phyloP scores from a whole-genome alignment of 2,113 vertebrate genomes.

The Quiscalus mexicanus region DNA sequence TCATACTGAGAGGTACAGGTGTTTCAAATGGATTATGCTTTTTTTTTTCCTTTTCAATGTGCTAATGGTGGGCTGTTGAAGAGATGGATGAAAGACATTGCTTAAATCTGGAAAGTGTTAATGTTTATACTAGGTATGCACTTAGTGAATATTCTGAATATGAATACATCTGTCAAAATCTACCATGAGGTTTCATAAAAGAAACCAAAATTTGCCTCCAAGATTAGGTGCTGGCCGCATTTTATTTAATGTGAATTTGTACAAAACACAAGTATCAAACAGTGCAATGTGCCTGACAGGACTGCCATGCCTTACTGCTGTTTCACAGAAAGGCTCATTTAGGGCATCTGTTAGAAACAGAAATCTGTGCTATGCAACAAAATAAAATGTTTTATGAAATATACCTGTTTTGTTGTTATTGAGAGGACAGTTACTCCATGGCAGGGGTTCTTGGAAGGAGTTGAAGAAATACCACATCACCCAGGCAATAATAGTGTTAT shows the following conservation, averaged over 20 bases:
- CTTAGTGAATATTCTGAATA: neutral
- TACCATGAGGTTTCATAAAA: neutral
- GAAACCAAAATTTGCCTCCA: neutral
- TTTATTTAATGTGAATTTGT: neutral
- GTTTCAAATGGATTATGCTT: neutral
- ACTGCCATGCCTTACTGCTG: neutral
- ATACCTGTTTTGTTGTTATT: conserved; percentile 81
- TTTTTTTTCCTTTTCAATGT: neutral
- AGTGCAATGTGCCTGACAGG: neutral
- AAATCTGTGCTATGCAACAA: neutral
- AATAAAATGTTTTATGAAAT: neutral
- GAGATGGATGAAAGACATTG: neutral
- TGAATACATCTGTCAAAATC: neutral
- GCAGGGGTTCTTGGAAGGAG: conserved; percentile 91
- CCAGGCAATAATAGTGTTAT: conserved; percentile 92
- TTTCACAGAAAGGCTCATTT: neutral
- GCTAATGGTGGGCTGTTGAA: neutral
- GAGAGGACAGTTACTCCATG: conserved; percentile 87
- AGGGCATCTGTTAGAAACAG: neutral
- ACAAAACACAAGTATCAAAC: neutral
- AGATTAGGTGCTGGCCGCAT: neutral
- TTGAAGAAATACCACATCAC: conserved; percentile 99
- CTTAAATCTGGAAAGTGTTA: neutral
- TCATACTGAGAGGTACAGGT: neutral
- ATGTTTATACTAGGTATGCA: neutral